Conservation (phyloP, 2,797 vertebrate species). For the Leucoraja ocellata region DNA sequence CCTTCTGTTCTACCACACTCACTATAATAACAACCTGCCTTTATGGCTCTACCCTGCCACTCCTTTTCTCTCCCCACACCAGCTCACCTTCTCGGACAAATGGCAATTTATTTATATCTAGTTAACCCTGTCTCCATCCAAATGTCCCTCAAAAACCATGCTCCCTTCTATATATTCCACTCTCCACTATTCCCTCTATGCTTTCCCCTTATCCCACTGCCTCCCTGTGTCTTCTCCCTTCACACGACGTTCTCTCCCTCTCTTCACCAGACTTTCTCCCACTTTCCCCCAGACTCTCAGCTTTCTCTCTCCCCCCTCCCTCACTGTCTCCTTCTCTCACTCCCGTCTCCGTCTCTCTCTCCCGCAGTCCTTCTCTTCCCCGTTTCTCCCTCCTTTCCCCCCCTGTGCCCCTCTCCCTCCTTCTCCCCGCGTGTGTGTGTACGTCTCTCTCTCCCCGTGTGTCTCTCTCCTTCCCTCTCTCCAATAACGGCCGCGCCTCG, state of each 20-base stretch:
- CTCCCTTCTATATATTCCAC: not conserved
- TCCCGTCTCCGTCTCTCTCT: not conserved
- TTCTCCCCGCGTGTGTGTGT: no score
- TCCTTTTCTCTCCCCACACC: no score
- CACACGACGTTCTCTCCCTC: no score
- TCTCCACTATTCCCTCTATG: not conserved
- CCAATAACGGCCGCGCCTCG: not conserved
- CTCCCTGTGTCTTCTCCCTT: not conserved
- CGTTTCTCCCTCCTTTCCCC: not conserved
- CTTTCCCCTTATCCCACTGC: not conserved
- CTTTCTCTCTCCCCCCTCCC: not conserved
- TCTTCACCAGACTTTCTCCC: no score
- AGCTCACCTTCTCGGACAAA: no score
- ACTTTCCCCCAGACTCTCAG: not conserved
- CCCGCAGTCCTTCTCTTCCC: no score
- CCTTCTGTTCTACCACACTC: no score
- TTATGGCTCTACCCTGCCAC: no score
- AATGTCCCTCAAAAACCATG: not conserved
- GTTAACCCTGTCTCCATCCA: not conserved
- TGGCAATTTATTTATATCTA: no score
- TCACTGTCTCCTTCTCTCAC: not conserved
- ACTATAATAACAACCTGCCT: no score
- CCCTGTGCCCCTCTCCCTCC: no score
- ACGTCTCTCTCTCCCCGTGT: no score
- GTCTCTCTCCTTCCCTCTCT: not conserved